A percentile compares a stretch with the other conserved stretches of the same genome.
phyloP scores from a whole-genome alignment of 2,113 vertebrate genomes.

The Cyphomyrus discorhynchus region DNA sequence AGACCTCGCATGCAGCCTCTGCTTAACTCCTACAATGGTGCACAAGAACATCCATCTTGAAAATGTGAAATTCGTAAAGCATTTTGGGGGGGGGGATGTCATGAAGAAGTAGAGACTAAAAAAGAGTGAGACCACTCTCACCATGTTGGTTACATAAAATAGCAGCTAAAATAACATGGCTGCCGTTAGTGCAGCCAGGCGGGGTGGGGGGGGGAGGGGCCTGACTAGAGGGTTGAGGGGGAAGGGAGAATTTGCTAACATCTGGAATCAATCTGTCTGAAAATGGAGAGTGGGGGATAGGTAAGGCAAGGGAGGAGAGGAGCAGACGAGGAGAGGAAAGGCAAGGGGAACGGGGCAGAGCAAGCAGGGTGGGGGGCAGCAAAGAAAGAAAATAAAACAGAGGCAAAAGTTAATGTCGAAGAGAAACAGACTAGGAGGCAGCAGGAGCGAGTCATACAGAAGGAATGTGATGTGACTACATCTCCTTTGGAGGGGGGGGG shows the following conservation, averaged over 20 bases:
- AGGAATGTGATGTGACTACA: conserved; percentile 61
- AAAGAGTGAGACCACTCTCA: not conserved
- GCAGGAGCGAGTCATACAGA: conserved; percentile 58
- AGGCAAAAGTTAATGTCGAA: conserved; percentile 20
- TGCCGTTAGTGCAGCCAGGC: not conserved
- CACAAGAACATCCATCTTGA: not conserved
- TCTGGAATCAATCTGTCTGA: conserved; percentile 65
- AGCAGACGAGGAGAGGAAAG: conserved; percentile 35
- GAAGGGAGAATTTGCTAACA: conserved; percentile 49
- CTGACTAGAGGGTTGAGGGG: conserved; percentile 20
- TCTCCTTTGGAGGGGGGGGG: conserved; percentile 46
- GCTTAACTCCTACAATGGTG: not conserved
- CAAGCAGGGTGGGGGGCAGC: not conserved
- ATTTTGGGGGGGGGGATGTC: not conserved
- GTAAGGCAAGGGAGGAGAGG: conserved; percentile 16
- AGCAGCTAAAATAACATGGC: not conserved
- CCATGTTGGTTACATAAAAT: not conserved
- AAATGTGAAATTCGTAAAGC: not conserved
- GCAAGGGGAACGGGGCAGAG: conserved; percentile 23
- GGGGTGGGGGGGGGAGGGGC: not conserved
- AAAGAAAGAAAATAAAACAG: conserved; percentile 24
- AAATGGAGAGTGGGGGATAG: conserved; percentile 20
- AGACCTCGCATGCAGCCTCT: not conserved
- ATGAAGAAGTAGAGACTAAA: not conserved
- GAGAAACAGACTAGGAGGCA: conserved; percentile 30